Evolutionary conservation across 2,888 invertebrate species (phyloP).

Genomic region (Germaria angustata): DNA sequence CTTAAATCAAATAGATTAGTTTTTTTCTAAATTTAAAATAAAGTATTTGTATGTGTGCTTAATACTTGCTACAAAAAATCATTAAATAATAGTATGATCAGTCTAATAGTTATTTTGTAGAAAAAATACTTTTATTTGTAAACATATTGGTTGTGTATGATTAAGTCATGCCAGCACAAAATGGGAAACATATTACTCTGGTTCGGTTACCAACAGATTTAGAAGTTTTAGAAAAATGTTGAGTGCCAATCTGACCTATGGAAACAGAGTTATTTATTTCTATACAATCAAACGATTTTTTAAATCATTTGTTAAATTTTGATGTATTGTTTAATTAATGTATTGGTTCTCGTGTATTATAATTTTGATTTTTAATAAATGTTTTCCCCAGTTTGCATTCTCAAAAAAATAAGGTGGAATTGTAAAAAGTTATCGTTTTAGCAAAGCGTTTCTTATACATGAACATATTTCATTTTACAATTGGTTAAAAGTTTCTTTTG

Average conservation of each 20-base stretch:
- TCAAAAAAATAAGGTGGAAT: neutral
- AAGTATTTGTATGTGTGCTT: slow-evolving; percentile 34
- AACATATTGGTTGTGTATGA: slow-evolving; percentile 17
- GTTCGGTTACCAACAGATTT: neutral
- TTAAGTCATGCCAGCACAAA: neutral
- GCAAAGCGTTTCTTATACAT: neutral
- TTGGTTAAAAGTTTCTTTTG: slow-evolving; percentile 12
- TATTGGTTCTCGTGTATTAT: neutral
- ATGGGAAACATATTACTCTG: neutral
- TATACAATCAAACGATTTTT: too few relatives aligned
- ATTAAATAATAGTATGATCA: slow-evolving; percentile 55
- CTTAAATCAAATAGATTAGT: slow-evolving; percentile 14
- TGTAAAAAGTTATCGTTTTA: neutral
- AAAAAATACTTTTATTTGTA: slow-evolving; percentile 61
- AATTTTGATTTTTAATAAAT: neutral
- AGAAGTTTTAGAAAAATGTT: neutral
- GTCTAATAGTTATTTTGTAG: slow-evolving; percentile 60
- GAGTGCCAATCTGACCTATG: too few relatives aligned
- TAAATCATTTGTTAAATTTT: too few relatives aligned
- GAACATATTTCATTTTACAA: slow-evolving; percentile 19
- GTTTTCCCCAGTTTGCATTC: neutral
- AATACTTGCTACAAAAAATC: slow-evolving; percentile 44
- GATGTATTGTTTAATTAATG: neutral
- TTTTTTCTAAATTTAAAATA: slow-evolving; percentile 29
- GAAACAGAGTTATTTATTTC: too few relatives aligned